Percentiles rank a stretch among this genome's conserved stretches.
phyloP scores from a whole-genome alignment of 2,113 vertebrate species.

The Cinclus mexicanus region DNA sequence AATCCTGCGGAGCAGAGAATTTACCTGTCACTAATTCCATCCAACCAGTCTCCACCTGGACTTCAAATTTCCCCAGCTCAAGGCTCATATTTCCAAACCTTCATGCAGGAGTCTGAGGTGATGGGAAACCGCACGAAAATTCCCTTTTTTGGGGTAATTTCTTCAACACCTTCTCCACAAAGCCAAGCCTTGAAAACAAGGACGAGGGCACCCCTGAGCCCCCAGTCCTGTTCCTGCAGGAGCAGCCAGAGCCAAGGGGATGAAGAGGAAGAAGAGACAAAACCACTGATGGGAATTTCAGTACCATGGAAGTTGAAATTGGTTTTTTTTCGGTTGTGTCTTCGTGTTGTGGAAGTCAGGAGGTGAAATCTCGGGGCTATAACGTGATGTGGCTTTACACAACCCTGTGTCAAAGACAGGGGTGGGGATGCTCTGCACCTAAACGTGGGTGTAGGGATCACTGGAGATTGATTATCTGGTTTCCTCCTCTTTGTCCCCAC shows the following conservation, averaged over 20 bases:
- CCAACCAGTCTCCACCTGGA: neutral
- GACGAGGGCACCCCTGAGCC: neutral
- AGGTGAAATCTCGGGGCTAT: neutral
- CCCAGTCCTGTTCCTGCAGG: neutral
- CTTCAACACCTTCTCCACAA: neutral
- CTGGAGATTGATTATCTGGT: neutral
- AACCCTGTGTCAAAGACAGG: neutral
- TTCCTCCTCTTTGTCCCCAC: neutral
- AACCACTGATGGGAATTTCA: neutral
- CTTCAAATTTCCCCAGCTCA: neutral
- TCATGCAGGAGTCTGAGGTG: neutral
- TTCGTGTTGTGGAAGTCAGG: neutral
- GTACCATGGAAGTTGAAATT: neutral
- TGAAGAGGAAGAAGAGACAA: neutral
- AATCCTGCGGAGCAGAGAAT: neutral
- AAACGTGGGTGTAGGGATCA: neutral
- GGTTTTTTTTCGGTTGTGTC: rapidly evolving
- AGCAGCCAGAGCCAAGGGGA: neutral
- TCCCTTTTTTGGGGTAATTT: neutral
- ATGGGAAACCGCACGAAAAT: neutral
- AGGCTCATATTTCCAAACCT: neutral
- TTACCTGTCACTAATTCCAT: neutral
- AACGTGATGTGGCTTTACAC: neutral
- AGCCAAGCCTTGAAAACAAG: neutral
- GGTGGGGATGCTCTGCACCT: neutral